Base-by-base conservation (phyloP, 2,888 invertebrate genomes). In the Chloroclystis v-ata region DNA sequence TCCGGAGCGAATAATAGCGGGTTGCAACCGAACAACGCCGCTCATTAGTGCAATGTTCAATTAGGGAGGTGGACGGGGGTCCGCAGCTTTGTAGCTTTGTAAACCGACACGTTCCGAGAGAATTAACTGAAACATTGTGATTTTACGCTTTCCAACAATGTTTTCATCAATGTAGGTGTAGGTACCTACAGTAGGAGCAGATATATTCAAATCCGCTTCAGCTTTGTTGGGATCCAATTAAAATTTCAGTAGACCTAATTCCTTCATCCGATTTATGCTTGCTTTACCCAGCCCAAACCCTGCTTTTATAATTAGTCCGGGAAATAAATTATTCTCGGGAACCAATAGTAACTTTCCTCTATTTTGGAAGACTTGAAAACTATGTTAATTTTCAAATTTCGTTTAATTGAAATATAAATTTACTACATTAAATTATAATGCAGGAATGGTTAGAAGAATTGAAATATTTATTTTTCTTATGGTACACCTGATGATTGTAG, bases 31-130 rank as follows among this genome's bases (percentile, higher is more conserved):
- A 82, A 83, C 82, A 82, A 78, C 81, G 78, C 65, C 71, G 74
- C 84, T 86, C 86, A 85, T 86, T 86, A 85, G 83, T 80, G 81
- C 85, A 81, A 74, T 77, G 83, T 82, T 83, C 85, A 85, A 84
- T 85, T 84, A 84, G 79, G 75, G 77, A 72, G 66, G 60, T 69
- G 69, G 70, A 49, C 71, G 47, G 56, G 64, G 60, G 63, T 54
- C 62, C 64, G 63, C 67, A 63, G 59, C 63, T 61, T 57, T 52
- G 53, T 49, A 56, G 65, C 61, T 71, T 69, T 69, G 63, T 65
- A 62, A 52, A 59, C 52, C 57, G 49, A 57, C 56, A 57, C 52
- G 47, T 52, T 54, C 47, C 49, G 43, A 49, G 47, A 54, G 53
- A 59, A 59, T 57, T 59, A 52, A 56, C 50, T 45, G 28, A 49